Conservation (phyloP, 2,113 vertebrate species). For the Toxostoma redivivum region DNA sequence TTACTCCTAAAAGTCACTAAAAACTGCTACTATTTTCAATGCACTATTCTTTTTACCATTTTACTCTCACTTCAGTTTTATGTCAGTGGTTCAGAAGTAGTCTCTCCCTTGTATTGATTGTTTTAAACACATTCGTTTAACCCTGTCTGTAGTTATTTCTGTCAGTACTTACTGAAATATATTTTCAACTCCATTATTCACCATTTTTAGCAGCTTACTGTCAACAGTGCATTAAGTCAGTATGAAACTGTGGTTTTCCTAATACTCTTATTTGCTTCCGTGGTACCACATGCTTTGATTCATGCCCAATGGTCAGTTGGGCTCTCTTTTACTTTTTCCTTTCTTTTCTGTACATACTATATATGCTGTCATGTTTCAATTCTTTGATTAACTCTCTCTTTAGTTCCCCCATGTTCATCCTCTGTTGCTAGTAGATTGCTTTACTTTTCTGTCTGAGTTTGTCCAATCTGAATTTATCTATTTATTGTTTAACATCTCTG, state of each 20-base stretch:
- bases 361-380: neutral
- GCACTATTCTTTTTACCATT: neutral
- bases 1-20: neutral
- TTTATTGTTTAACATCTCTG: neutral
- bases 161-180: neutral
- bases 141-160: neutral
- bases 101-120: neutral
- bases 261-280: neutral
- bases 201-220: neutral
- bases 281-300: neutral
- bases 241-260: neutral
- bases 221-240: neutral
- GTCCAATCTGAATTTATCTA: neutral
- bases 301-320: neutral
- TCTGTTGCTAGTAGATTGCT: neutral
- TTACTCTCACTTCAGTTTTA: neutral
- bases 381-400: neutral
- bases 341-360: neutral
- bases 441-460: neutral
- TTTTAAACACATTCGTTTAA: neutral
- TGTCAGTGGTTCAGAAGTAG: neutral
- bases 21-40: neutral
- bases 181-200: neutral
- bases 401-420: neutral
- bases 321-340: neutral